Evolutionary conservation across 2,113 vertebrate species (phyloP).

Genomic region (Myotis brandtii): DNA sequence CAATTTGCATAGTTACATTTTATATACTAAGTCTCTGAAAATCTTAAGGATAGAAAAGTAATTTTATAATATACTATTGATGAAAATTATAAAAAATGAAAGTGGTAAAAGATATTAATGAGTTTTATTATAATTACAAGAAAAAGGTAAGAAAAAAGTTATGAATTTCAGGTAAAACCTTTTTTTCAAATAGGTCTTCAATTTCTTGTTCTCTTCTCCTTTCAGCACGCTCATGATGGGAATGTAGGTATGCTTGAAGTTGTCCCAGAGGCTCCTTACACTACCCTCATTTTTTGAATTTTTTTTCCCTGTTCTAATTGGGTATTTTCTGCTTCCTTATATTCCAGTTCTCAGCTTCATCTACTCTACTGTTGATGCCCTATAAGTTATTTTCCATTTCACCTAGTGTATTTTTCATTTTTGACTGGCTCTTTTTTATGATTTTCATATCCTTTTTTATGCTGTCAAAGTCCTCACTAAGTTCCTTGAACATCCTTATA

Average conservation of each 20-base stretch:
- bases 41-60: neutral
- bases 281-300: neutral
- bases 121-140: neutral
- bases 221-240: neutral
- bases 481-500: neutral
- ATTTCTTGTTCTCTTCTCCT: neutral
- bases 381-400: neutral
- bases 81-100: neutral
- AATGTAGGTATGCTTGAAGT: neutral
- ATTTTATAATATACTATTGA: neutral
- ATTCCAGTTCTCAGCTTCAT: neutral
- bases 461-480: neutral
- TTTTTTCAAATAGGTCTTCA: neutral
- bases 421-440: neutral
- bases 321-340: neutral
- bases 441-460: neutral
- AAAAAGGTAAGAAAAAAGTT: neutral
- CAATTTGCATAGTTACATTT: neutral
- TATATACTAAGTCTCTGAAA: neutral
- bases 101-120: neutral
- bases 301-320: neutral
- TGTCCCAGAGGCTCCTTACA: neutral
- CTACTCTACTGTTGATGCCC: neutral
- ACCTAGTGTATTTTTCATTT: neutral
- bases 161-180: neutral